phyloP scores from a whole-genome alignment of 1,140 invertebrate species.

The Cheumatopsyche charites region DNA sequence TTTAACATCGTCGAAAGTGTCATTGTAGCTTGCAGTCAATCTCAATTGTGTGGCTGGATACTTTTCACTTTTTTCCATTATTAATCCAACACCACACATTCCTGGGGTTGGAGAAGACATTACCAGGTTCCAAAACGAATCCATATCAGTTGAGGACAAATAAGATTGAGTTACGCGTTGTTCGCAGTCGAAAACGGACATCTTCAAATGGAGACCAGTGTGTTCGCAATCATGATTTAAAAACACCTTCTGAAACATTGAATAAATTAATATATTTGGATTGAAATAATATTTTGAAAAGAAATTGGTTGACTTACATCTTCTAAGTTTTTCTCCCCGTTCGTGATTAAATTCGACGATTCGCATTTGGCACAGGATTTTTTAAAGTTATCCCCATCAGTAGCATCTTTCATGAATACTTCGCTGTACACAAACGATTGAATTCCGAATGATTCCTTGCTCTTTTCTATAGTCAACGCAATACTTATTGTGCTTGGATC shows the following conservation, averaged over 20 bases:
- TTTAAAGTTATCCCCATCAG: conserved; percentile 48
- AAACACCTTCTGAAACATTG: conserved; percentile 45
- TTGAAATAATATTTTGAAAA: not conserved
- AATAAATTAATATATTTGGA: not conserved
- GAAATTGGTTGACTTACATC: conserved; percentile 46
- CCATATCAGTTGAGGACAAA: too few relatives aligned
- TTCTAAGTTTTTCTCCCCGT: conserved; percentile 48
- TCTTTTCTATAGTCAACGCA: conserved; percentile 32
- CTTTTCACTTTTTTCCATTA: not conserved
- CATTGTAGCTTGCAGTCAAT: not conserved
- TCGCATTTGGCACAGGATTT: conserved; percentile 51
- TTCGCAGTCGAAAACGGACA: conserved; percentile 53
- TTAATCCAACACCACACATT: not conserved
- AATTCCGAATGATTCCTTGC: conserved; percentile 51
- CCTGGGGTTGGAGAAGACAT: not conserved
- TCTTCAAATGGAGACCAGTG: conserved; percentile 50
- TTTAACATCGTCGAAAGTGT: too few relatives aligned
- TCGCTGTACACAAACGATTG: conserved; percentile 49
- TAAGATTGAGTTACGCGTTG: conserved; percentile 24
- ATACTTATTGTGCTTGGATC: not conserved
- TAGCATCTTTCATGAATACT: conserved; percentile 51
- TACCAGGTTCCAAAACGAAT: too few relatives aligned
- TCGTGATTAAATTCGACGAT: conserved; percentile 49
- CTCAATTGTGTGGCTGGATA: not conserved
- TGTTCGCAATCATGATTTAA: conserved; percentile 49